Evolutionary conservation across 2,888 invertebrate species (phyloP), one percentile per base, ranked within the genome.

Genomic region (Odontothrips loti): DNA sequence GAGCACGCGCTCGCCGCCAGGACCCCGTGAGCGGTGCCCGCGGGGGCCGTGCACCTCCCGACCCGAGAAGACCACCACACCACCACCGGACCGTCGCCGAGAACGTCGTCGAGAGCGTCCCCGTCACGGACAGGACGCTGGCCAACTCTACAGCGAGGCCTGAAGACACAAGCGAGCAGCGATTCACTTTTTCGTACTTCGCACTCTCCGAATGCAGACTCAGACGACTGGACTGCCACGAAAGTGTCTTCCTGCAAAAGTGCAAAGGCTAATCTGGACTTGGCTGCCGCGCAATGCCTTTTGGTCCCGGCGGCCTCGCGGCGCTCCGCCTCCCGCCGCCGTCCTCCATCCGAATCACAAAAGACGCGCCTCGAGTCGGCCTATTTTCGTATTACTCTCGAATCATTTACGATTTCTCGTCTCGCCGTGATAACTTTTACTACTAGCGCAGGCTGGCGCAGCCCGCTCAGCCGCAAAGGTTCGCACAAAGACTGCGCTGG

Each of bases 321-420:
- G 15, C 6, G 51, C 51, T 10, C 51, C 51, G 51, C 51, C 51
- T 20, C 51, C 51, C 51, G 51, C 51, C 51, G 51, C 51, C 6
- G 34, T 20, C 51, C 51, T 51, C 51, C 51, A 51, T 20, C 51
- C 20, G 68, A 75, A 75, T 75, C 68, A 75, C 68, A 75, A 75
- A 43, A 75, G 68, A 27, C 68, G n/a, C 23, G 11, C n/a, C 68
- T 68, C 6, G 8, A 58, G 58, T 58, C 68, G n/a, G 23, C 68
- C 68, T 75, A 75, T 75, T 75, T 75, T 75, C 68, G 68, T 75
- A 75, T 75, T 75, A 75, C 68, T 75, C 68, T 27, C 68, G 68
- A 75, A 75, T 75, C 68, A 75, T 75, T 75, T 75, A 75, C 68
- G 68, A 27, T 75, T 75, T 75, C 68, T 75, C 68, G 68, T 75